Percentiles rank a stretch among this genome's conserved stretches.
phyloP scores from a whole-genome alignment of 2,888 invertebrate species.

The Eilema sororculum region DNA sequence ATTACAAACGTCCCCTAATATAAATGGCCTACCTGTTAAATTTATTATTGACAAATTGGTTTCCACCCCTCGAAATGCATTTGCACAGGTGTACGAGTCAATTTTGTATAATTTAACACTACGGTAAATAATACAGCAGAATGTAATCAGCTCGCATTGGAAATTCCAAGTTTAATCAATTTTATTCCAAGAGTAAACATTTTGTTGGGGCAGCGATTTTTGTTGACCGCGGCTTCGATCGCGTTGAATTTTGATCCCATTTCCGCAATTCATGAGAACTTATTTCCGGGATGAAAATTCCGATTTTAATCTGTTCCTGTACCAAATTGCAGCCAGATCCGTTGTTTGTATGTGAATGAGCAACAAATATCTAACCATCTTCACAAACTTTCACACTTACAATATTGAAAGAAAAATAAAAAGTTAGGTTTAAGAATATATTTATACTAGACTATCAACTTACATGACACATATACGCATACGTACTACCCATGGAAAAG shows the following conservation, averaged over 20 bases:
- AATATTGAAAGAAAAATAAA: too few species aligned
- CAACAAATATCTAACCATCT: too few species aligned
- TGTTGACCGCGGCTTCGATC: too few species aligned
- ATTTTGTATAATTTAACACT: constrained; percentile 27
- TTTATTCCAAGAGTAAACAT: constrained; percentile 1
- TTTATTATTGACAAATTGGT: constrained; percentile 50
- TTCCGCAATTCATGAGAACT: too few species aligned
- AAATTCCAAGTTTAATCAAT: constrained; percentile 13
- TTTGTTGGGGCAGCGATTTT: not conserved
- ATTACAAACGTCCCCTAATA: constrained; percentile 44
- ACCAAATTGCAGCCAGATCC: too few species aligned
- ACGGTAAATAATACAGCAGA: constrained; percentile 7
- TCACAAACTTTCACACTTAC: too few species aligned
- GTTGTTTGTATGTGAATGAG: too few species aligned
- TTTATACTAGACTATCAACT: not conserved
- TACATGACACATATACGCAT: not conserved
- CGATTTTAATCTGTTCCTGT: too few species aligned
- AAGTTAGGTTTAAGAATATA: not conserved
- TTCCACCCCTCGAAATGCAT: constrained; percentile 45
- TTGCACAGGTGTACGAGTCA: constrained; percentile 42
- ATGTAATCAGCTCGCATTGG: constrained; percentile 17
- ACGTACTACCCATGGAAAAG: not conserved
- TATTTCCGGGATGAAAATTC: too few species aligned
- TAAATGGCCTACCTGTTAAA: constrained; percentile 48
- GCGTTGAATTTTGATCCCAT: too few species aligned